These are phyloP conservation scores for Bucco capensis DNA, from an alignment of 2,113 vertebrate genomes.

Conservation along the genomic window DNA sequence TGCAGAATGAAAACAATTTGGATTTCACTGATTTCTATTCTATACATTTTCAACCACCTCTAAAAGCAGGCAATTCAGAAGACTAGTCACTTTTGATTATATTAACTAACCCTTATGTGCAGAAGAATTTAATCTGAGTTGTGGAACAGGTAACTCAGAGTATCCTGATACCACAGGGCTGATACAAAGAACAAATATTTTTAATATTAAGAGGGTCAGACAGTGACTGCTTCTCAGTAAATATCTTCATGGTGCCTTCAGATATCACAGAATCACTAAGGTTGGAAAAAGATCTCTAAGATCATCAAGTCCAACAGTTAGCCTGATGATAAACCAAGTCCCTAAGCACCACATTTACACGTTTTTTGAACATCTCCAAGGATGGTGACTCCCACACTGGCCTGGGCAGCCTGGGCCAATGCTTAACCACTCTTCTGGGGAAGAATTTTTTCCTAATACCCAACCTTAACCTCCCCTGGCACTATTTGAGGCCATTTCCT, in stretches of 20 bases:
- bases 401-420: too few relatives aligned
- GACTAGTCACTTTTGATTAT: not conserved
- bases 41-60: not conserved
- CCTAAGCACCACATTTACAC: too few relatives aligned
- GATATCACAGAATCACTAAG: too few relatives aligned
- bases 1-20: not conserved
- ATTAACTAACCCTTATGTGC: not conserved
- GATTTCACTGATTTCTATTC: not conserved
- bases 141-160: not conserved
- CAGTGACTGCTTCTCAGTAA: not conserved
- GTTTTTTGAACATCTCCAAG: too few relatives aligned
- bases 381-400: too few relatives aligned
- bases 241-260: not conserved
- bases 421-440: too few relatives aligned
- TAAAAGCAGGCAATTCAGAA: not conserved
- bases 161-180: not conserved
- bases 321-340: too few relatives aligned
- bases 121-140: not conserved
- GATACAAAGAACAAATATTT: not conserved
- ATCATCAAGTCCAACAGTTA: too few relatives aligned
- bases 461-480: too few relatives aligned
- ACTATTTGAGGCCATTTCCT: too few relatives aligned
- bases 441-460: too few relatives aligned
- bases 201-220: not conserved
- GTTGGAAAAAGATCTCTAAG: too few relatives aligned